Evolutionary conservation across 2,797 vertebrate species (phyloP), one percentile per base, ranked within the genome.

Genomic region (Catharus ustulatus): DNA sequence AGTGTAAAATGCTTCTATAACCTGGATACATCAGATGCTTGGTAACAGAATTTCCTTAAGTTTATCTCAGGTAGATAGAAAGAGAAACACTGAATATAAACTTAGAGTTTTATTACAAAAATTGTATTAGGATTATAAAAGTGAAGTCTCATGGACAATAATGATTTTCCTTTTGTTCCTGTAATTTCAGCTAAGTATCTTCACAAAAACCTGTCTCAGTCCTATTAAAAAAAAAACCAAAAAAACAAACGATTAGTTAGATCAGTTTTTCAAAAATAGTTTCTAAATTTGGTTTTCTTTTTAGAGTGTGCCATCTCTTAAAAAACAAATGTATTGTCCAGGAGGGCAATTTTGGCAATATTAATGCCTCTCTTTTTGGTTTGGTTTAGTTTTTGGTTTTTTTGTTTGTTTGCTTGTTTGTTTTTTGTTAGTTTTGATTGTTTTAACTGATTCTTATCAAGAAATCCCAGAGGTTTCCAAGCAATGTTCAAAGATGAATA

Each of bases 1-100:
- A 64, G 61, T 95, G 86, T 91, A 95, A 86, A 89, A 69, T n/a
- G 43, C 38, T 93, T 24, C 48, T 95, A 20, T 76, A 94, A 87
- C 81, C 49, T 75, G 54, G 19, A 82, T 78, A 51, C 20, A 81
- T 72, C 42, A 67, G n/a, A 74, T 74, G 59, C 14, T 51, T 2
- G 13, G 72, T 87, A 95, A 92, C 52, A 75, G 81, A 68, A 59
- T 94, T 95, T 88, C 43, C 43, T 77, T 91, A 69, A 83, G 18
- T 34, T 76, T 83, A 9, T 69, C 49, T 89, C 1, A 5, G 24
- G 8, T 68, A 88, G 30, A 34, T 14, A 62, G 57, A 57, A 91
- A 67, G 18, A 57, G 34, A 85, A 88, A 54, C 43, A 34, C 6
- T 69, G 18, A 61, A 51, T 34, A 71, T 32, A 68, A 85, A 84